Evolutionary conservation across 1,140 invertebrate species (phyloP).

Genomic region (Rhopalosiphum padi): DNA sequence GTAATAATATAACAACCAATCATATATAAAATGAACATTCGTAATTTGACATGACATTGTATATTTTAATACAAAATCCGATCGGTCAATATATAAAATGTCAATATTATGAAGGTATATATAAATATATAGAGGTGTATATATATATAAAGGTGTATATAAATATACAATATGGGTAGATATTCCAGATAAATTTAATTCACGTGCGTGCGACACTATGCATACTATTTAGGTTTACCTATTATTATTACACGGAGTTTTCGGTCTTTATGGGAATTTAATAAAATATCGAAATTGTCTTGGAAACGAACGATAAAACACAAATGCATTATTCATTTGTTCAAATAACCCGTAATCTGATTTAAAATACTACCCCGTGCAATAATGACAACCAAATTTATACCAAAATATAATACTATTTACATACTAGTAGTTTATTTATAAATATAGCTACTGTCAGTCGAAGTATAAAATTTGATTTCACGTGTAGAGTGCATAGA

Average conservation of each 20-base stretch:
- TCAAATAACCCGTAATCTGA: conserved; percentile 19
- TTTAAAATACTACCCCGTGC: not conserved
- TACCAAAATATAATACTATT: conserved; percentile 10
- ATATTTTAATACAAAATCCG: not conserved
- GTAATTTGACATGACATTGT: not conserved
- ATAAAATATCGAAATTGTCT: conserved; percentile 17
- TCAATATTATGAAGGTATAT: not conserved
- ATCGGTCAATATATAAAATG: not conserved
- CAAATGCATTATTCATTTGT: conserved; percentile 52
- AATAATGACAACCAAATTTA: conserved; percentile 53
- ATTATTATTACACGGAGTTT: not conserved
- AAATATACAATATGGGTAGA: not conserved
- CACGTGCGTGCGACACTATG: not conserved
- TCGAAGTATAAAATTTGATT: conserved; percentile 34
- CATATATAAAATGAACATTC: not conserved
- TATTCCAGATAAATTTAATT: not conserved
- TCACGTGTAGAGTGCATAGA: not conserved
- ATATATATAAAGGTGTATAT: not conserved
- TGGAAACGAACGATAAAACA: conserved; percentile 17
- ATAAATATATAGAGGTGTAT: not conserved
- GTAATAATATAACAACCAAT: not conserved
- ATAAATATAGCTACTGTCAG: not conserved
- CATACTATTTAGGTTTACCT: not conserved
- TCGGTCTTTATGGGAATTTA: not conserved
- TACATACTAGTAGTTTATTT: not conserved